Evolutionary conservation across 2,888 invertebrate genomes (phyloP), one percentile per base, ranked within the genome.

Genomic region (Drosophila pseudotalamancana): DNA sequence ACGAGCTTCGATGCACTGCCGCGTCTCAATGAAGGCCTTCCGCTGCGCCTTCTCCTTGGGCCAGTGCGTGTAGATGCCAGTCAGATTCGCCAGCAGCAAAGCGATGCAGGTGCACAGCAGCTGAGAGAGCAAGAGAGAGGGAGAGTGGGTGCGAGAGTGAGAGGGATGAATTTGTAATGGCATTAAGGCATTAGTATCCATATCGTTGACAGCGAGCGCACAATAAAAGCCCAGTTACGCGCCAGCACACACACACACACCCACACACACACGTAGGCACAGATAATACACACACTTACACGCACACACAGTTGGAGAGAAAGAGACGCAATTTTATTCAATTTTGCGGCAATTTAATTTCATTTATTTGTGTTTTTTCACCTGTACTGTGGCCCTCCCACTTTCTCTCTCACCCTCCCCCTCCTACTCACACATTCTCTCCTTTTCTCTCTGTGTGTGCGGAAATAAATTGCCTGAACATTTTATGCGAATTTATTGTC

Each of bases 11-110:
- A 98, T 96, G 92, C 98, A 98, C 90, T 96, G 96, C 40, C 98
- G 92, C n/a, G 98, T 98, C 92, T 98, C 98, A 31, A 98, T 93
- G 92, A 98, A 98, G 4, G 98, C 97, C 85, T 97, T 96, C 29
- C 98, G 93, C 91, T 98, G 97, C 0, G 97, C 96, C 77, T 96
- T 93, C 92, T 98, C 98, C 43, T 97, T 95, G 0, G 98, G 97
- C 92, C 97, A 96, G 92, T 98, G 97, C 1, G 97, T 97, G 92
- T 97, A 95, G 50, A 96, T 94, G 19, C 98, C 98, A 0, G 96
- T 96, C 12, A 97, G 90, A 92, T 98, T 98, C 83, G 95, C 95
- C 69, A 95, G 95, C 50, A 95, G 88, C 81, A 97, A 93, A 27
- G 96, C 94, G 53, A 95, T 92, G 69, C 95, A 90, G 12, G 89